Conservation (phyloP, 2,113 vertebrate genomes). For the Campylomormyrus tamandua region DNA sequence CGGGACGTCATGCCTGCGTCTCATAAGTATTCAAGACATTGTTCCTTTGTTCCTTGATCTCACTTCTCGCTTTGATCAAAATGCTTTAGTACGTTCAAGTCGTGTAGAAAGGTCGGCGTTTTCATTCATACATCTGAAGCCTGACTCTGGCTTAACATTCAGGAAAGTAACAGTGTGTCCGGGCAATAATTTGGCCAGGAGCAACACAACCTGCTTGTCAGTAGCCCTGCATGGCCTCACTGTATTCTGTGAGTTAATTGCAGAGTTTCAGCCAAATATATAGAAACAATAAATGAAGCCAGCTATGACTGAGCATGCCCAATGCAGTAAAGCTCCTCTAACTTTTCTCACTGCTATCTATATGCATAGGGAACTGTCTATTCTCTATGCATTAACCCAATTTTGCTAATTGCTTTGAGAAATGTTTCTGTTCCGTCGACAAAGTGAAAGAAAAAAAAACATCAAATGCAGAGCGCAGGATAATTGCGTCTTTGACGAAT, state of each 20-base stretch:
- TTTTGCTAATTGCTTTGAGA: constrained; percentile 33
- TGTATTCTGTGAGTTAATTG: not conserved
- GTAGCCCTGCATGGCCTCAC: not conserved
- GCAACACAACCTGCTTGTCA: not conserved
- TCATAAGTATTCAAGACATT: not conserved
- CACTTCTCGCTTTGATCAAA: not conserved
- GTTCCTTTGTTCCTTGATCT: not conserved
- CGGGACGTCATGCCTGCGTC: not conserved
- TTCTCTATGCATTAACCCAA: not conserved
- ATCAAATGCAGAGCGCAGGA: not conserved
- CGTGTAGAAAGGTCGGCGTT: not conserved
- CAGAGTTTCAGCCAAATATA: not conserved
- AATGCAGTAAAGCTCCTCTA: not conserved
- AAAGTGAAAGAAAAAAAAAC: not conserved
- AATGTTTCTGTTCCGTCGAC: constrained; percentile 15
- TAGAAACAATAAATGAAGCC: not conserved
- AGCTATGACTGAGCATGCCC: not conserved
- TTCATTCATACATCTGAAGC: not conserved
- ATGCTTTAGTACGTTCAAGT: not conserved
- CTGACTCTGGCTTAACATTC: not conserved
- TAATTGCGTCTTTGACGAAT: constrained; percentile 15
- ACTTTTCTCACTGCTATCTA: not conserved
- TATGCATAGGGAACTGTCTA: not conserved
- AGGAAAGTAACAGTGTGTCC: not conserved
- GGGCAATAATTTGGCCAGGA: not conserved